These are phyloP conservation scores for Stichopus chloronotus DNA, from an alignment of 35 echinoderm and acorn worm species.

Conservation along the genomic window DNA sequence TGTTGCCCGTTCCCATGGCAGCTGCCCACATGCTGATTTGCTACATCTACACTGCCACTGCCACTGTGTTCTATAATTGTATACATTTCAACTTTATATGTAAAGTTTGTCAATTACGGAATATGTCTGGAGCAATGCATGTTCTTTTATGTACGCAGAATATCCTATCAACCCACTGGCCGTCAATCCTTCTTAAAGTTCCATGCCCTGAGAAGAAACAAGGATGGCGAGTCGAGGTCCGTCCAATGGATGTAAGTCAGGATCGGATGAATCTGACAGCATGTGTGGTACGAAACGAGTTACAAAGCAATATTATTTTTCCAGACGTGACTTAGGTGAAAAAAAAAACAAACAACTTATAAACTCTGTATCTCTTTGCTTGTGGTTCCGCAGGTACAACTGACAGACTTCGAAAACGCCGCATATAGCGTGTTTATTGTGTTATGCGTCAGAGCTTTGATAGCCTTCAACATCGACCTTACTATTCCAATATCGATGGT, in stretches of 20 bases:
- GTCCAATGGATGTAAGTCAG: not conserved
- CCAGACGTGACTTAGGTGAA: no score
- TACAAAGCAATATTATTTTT: no score
- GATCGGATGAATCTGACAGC: not conserved
- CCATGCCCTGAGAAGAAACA: not conserved
- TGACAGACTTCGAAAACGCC: slow-evolving; percentile 98
- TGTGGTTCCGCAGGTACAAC: slow-evolving; percentile 64
- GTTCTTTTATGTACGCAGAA: not conserved
- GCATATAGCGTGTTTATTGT: slow-evolving; percentile 85
- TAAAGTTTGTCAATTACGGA: no score
- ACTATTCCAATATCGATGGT: slow-evolving; percentile 93
- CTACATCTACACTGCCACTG: no score
- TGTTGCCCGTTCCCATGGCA: no score
- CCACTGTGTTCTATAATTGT: no score
- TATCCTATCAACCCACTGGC: not conserved
- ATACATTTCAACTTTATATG: no score
- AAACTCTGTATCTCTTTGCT: not conserved
- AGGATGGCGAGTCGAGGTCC: slow-evolving; percentile 1
- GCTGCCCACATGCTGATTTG: no score
- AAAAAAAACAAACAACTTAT: no score
- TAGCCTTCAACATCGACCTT: slow-evolving; percentile 75
- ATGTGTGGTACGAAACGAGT: no score
- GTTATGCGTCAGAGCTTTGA: slow-evolving; percentile 72
- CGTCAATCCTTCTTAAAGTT: not conserved
- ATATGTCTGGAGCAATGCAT: no score